Conservation (phyloP, 2,888 invertebrate species). For the Hyposoter dolosus region DNA sequence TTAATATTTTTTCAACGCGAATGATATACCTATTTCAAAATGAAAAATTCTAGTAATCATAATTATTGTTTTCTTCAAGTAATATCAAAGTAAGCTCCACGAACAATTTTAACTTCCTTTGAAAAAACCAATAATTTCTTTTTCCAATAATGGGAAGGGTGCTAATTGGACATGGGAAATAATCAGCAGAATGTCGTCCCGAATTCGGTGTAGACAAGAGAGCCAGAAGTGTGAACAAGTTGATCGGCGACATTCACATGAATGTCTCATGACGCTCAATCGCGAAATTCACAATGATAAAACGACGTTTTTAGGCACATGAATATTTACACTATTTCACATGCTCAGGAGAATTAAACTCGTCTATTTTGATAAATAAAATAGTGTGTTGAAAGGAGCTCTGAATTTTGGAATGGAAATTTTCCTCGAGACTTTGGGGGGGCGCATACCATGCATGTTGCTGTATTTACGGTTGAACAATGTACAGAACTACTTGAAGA, state of each 20-base stretch:
- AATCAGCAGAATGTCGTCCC: too few relatives aligned
- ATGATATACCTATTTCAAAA: constrained; percentile 36
- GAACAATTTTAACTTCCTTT: neutral
- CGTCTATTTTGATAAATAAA: neutral
- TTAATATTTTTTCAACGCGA: constrained; percentile 53
- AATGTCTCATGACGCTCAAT: neutral
- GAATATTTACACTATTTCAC: neutral
- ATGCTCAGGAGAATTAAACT: neutral
- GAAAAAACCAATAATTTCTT: neutral
- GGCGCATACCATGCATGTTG: neutral
- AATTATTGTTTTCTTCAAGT: neutral
- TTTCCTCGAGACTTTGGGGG: constrained; percentile 12
- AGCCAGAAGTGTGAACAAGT: neutral
- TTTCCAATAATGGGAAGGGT: neutral
- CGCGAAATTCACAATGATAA: neutral
- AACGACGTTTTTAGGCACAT: neutral
- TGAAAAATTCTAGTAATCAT: neutral
- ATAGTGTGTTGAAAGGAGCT: neutral
- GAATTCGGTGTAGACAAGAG: too few relatives aligned
- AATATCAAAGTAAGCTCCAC: neutral
- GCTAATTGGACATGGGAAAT: too few relatives aligned
- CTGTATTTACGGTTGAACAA: neutral
- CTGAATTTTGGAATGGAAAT: neutral
- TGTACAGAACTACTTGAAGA: constrained; percentile 13
- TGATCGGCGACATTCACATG: neutral